Percentiles rank a stretch among this genome's conserved stretches.
Evolutionary conservation across 2,888 invertebrate species (phyloP).

Genomic region (Epicampocera succincta): DNA sequence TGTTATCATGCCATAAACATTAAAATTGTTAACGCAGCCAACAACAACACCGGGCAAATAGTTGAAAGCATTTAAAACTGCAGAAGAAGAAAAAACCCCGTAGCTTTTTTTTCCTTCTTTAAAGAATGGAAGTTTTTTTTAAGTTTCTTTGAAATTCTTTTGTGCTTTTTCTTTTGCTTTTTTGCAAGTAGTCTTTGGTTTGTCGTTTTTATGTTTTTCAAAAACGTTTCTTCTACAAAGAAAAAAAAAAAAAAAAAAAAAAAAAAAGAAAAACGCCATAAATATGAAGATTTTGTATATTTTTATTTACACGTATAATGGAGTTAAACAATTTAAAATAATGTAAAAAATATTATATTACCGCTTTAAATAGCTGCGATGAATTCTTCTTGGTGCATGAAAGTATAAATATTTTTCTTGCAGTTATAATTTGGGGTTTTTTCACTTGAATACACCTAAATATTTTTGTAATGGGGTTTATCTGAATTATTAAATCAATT

Average conservation of each 20-base stretch:
- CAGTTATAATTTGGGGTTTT: too few relatives aligned
- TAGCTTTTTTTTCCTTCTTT: slow-evolving; percentile 34
- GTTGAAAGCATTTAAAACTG: background rate
- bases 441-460: too few relatives aligned
- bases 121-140: slow-evolving; percentile 46
- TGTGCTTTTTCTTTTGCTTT: slow-evolving; percentile 10
- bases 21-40: slow-evolving; percentile 44
- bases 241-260: too few relatives aligned
- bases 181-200: background rate
- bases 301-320: slow-evolving; percentile 13
- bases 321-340: slow-evolving; percentile 4
- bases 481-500: too few relatives aligned
- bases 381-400: too few relatives aligned
- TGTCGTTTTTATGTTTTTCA: slow-evolving; percentile 2
- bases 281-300: slow-evolving; percentile 53
- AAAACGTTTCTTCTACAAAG: slow-evolving; percentile 56
- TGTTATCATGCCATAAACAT: slow-evolving; percentile 56
- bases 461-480: too few relatives aligned
- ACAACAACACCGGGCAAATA: background rate
- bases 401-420: too few relatives aligned
- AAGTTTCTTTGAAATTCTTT: slow-evolving; percentile 50
- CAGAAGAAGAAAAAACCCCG: background rate
- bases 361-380: too few relatives aligned
- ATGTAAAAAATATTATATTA: too few relatives aligned
- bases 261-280: slow-evolving; percentile 47